Base-by-base conservation (phyloP, 2,888 invertebrate species). In the Nomada flava region DNA sequence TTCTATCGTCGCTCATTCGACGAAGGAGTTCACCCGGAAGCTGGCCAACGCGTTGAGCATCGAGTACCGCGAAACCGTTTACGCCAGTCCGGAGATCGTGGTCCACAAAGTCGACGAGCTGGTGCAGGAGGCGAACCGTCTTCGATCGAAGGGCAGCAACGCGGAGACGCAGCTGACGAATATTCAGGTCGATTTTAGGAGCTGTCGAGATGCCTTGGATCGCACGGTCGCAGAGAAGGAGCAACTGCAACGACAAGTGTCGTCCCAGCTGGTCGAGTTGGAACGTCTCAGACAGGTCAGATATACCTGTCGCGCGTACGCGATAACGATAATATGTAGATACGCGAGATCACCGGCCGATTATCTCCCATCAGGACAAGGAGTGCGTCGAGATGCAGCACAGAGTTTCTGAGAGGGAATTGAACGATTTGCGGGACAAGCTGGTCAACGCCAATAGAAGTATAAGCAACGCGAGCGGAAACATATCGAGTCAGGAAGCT, bases 61-160 rank as follows among this genome's bases (percentile, higher is more conserved):
- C 18, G 97, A 97, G 88, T 95, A 96, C 85, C 96, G 96, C 89
- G 97, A 97, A 80, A 94, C 95, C 55, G 94, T 95, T 0, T 96
- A 96, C 90, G 90, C 91, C 62, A 90, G 90, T 42, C 95, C 96
- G 0, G 97, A 97, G 90, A 95, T 96, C 83, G 95, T 97, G 7
- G 95, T 97, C n/a, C 96, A 96, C 76, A 97, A 97, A 93, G 96
- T 97, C 9, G 95, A 97, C 10, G 97, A 97, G 93, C 94, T 97
- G 23, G 96, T 97, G 29, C 96, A 97, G 92, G 97, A 97, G 89
- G 95, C 96, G 67, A 95, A 96, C 23, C 95, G 96, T 74, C 93
- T 96, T 15, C 95, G 96, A 87, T 95, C 95, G 36, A 96, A 95
- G 92, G 73, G 91, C 85, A 75, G 92, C 91, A 83, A 94, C 93